Percentiles rank a stretch among this genome's conserved stretches.
These are phyloP conservation scores for Tribolium madens DNA, from an alignment of 1,140 invertebrate species.

Conservation along the genomic window DNA sequence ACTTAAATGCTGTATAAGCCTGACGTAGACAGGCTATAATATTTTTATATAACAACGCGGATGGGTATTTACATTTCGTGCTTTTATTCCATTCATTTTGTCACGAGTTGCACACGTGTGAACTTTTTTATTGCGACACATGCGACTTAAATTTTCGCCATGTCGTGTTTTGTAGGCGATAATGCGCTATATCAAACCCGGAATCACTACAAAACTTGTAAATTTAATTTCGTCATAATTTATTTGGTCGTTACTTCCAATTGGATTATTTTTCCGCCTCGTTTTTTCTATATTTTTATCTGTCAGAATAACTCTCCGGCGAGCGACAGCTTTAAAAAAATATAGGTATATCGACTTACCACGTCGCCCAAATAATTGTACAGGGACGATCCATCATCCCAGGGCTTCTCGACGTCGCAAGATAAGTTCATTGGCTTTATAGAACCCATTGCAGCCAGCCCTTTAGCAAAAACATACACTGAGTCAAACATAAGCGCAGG, in stretches of 20 bases:
- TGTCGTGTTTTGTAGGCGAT: background rate
- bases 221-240: slow-evolving; percentile 22
- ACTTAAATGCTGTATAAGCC: no score
- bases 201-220: slow-evolving; percentile 15
- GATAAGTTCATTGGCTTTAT: slow-evolving; percentile 82
- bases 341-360: slow-evolving; percentile 57
- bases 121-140: background rate
- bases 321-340: background rate
- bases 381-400: slow-evolving; percentile 87
- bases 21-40: no score
- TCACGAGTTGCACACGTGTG: background rate
- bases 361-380: slow-evolving; percentile 94
- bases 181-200: background rate
- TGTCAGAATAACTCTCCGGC: background rate
- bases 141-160: slow-evolving; percentile 1
- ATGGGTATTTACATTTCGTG: background rate
- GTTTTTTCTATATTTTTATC: slow-evolving; percentile 5
- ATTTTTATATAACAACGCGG: no score
- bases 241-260: slow-evolving; percentile 18
- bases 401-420: slow-evolving; percentile 85
- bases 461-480: slow-evolving; percentile 87
- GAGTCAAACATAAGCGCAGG: slow-evolving; percentile 93
- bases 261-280: background rate
- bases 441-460: slow-evolving; percentile 79
- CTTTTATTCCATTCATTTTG: background rate